These are phyloP conservation scores for Phorcus lineatus DNA, from an alignment of 2,888 invertebrate genomes.

Conservation along the genomic window DNA sequence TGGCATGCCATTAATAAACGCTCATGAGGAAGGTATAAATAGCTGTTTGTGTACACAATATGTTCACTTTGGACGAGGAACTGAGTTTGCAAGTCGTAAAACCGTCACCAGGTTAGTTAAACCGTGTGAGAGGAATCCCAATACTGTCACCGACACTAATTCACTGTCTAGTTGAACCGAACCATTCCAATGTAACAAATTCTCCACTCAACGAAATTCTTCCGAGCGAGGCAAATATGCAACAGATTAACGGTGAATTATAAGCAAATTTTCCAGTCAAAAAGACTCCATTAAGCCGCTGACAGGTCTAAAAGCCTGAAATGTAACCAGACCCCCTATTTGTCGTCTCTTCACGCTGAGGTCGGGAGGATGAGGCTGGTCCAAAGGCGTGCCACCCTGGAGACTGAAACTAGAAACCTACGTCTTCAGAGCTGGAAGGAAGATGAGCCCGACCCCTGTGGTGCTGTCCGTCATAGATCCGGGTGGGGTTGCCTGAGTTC, in stretches of 20 bases:
- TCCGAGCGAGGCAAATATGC: neutral
- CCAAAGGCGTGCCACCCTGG: neutral
- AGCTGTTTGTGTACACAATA: too few relatives aligned
- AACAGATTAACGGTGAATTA: conserved; percentile 13
- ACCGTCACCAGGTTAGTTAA: neutral
- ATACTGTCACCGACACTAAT: neutral
- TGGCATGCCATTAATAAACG: too few relatives aligned
- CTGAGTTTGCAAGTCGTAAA: neutral
- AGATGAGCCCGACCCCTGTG: neutral
- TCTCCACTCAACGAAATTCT: neutral
- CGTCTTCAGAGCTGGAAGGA: neutral
- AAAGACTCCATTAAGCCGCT: conserved; percentile 4
- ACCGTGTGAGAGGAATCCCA: neutral
- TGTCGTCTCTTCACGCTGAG: conserved; percentile 2
- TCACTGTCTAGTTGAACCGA: neutral
- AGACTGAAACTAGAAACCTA: neutral
- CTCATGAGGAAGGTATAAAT: too few relatives aligned
- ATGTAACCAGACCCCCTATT: neutral
- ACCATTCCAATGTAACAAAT: neutral
- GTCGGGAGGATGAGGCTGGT: neutral
- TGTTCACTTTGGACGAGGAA: too few relatives aligned
- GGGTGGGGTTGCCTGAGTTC: neutral
- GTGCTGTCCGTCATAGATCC: neutral
- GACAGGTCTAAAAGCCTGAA: neutral
- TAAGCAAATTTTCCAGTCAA: conserved; percentile 3